phyloP scores from a whole-genome alignment of 2,888 invertebrate species.

The Meiosimyza platycephala region DNA sequence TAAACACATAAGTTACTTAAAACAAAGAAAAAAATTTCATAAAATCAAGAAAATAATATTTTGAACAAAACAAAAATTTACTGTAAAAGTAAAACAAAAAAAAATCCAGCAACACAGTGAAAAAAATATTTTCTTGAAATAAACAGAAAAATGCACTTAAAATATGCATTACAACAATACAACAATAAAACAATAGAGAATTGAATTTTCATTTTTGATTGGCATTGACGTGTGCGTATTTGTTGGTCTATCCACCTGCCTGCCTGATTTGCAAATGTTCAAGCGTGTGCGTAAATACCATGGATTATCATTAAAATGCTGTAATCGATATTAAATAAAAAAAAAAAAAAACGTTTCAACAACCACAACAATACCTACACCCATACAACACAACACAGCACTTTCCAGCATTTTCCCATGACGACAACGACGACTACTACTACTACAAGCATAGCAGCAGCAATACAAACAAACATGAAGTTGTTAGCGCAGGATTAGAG shows the following conservation, averaged over 20 bases:
- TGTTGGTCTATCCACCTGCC: too few species aligned
- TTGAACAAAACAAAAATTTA: too few species aligned
- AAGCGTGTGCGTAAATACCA: too few species aligned
- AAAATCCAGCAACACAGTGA: conserved; percentile 13
- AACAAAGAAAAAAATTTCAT: not conserved
- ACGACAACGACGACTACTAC: conserved; percentile 33
- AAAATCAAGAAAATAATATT: not conserved
- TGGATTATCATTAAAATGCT: too few species aligned
- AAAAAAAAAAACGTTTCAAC: too few species aligned
- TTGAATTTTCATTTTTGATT: conserved; percentile 10
- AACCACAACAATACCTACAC: not conserved
- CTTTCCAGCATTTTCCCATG: conserved; percentile 12
- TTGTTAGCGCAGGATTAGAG: conserved; percentile 24
- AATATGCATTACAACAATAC: conserved; percentile 12
- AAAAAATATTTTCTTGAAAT: conserved; percentile 23
- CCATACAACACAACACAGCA: not conserved
- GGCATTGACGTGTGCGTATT: too few species aligned
- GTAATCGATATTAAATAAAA: too few species aligned
- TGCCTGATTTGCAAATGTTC: too few species aligned
- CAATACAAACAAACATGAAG: conserved; percentile 13
- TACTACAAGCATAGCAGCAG: conserved; percentile 22
- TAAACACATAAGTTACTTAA: not conserved
- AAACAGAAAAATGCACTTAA: conserved; percentile 23
- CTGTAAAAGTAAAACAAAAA: conserved; percentile 12
- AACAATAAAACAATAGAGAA: conserved; percentile 6